Evolutionary conservation across 53 echinoderm and acorn worm species (phyloP).

Genomic region (Arbacia lixula): DNA sequence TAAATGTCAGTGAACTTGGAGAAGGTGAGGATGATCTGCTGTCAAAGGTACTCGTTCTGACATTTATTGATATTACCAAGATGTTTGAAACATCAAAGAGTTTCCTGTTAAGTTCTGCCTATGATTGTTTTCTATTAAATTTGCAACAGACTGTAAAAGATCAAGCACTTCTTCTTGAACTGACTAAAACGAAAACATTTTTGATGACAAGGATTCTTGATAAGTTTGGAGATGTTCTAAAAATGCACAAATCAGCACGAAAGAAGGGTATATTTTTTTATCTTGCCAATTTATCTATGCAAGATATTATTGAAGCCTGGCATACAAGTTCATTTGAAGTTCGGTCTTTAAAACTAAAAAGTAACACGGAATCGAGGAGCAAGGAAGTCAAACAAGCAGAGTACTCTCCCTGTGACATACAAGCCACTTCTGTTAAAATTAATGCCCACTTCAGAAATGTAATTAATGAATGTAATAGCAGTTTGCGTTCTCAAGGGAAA

Average conservation of each 20-base stretch:
- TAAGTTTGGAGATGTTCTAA: constrained; percentile 7
- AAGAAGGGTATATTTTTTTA: constrained; percentile 35
- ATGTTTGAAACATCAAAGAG: constrained; percentile 1
- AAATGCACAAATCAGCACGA: neutral
- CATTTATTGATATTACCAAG: neutral
- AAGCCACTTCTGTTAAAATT: too few relatives aligned
- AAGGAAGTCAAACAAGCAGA: too few relatives aligned
- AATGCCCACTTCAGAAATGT: constrained; percentile 1
- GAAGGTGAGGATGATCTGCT: constrained; percentile 2
- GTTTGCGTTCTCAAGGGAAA: too few relatives aligned
- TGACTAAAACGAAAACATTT: constrained; percentile 19
- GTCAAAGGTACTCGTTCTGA: constrained; percentile 9
- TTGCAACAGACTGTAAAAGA: neutral
- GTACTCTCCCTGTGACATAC: too few relatives aligned
- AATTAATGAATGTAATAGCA: too few relatives aligned
- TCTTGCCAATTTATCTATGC: neutral
- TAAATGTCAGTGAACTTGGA: neutral
- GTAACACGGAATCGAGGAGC: neutral
- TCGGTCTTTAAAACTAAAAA: constrained; percentile 1
- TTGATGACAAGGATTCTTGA: constrained; percentile 19
- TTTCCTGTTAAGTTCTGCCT: constrained; percentile 20
- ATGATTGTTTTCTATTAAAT: constrained; percentile 10
- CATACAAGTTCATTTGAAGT: constrained; percentile 23
- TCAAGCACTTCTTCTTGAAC: constrained; percentile 10
- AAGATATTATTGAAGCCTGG: constrained; percentile 26